Evolutionary conservation across 2,888 invertebrate species (phyloP), one percentile per base, ranked within the genome.

Genomic region (Automeris io): DNA sequence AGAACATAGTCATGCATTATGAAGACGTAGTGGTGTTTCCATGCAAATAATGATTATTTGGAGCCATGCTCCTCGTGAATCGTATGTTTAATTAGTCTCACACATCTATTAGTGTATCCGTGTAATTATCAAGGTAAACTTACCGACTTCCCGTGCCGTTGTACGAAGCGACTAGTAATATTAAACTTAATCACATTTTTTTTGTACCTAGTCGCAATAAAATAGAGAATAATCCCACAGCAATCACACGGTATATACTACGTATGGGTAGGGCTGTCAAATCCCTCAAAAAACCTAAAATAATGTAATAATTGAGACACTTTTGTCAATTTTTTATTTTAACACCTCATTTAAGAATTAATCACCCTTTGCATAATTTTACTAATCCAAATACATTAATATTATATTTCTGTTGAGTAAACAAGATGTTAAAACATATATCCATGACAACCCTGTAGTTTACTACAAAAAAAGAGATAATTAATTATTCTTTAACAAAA

Each of bases 81-180:
- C 57, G 57, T 59, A 49, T 45, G 48, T 57, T 60, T 65, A 64
- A 64, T 64, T 60, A 58, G 51, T 49, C 48, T 47, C 44, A 52
- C 51, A 60, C 54, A 39, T 54, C 44, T 53, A 53, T 54, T 49
- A 52, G 49, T 39, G 43, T 59, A 56, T 61, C 54, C 57, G 51
- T 51, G 51, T 55, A 57, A 63, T 61, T 54, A 61, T 55, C 61
- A 60, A 59, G 50, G 53, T 61, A 11, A 31, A 31, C 57, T 60
- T 54, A 46, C 54, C 47, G 33, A 56, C 57, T 66, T 71, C 70
- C 71, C 59, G 65, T 58, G 62, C 41, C 60, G 61, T 61, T 61
- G 66, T 22, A 56, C 70, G 54, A 62, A 46, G 55, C 43, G 32
- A 13, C n/a, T n/a, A 22, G 23, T 24, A 8, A 26, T 19, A 25